Evolutionary conservation across 2,888 invertebrate species (phyloP), one percentile per base, ranked within the genome.

Genomic region (Trilocha varians): DNA sequence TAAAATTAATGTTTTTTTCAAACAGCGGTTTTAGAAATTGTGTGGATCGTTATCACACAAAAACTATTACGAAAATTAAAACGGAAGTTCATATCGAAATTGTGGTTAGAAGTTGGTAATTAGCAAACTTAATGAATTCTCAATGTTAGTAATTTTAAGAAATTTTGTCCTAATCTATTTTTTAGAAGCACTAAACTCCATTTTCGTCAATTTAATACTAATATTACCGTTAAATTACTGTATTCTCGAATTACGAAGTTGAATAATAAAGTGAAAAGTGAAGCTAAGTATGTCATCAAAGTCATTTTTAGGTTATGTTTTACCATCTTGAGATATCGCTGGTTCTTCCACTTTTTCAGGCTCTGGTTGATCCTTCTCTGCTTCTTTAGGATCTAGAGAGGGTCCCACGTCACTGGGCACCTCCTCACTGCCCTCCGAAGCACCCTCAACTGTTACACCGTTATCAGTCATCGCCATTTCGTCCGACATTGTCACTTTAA

Each of bases 391-490:
- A 36, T 63, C 65, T 36, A 50, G 65, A 43, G 56, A 9, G 6
- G 8, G 6, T 25, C 11, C 25, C 3, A 25, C 25, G 25, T 25
- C 25, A 2, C 8, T 5, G 25, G 6, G 8, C 25, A 25, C 25
- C 25, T 25, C 4, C 25, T 25, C 25, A 25, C 6, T 25, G 4
- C 25, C 73, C 42, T 67, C 72, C 43, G 56, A 65, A 45, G 56
- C 69, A 59, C 62, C 59, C 59, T 78, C 77, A 49, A 78, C 77
- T 40, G 60, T 65, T 46, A 66, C 65, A 51, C 70, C 70, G 66
- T 75, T 83, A 77, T 79, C 83, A 70, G 73, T 69, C 67, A 79
- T 70, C 74, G 82, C 83, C 79, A 84, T 83, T 82, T 83, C 79
- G 52, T 82, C 82, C 49, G 84, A 84, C 84, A 84, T 84, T 77